Base-by-base conservation (phyloP, 2,113 vertebrate genomes). In the Pachyramphus minor region DNA sequence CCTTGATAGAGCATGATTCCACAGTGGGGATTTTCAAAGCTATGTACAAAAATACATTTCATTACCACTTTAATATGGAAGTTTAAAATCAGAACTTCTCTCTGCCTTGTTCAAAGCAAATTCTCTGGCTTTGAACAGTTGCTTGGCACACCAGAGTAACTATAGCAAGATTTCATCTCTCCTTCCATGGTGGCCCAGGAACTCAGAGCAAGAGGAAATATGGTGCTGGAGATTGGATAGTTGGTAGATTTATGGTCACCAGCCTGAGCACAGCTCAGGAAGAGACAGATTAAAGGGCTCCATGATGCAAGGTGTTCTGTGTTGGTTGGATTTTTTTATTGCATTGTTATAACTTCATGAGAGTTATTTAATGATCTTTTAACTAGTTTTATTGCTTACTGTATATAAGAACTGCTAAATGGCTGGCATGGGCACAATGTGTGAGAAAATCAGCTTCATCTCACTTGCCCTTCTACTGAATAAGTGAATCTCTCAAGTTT, bases 81-180 rank as follows among this genome's bases (percentile, higher is more conserved):
- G 89, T 95, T 93, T 93, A 81, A 92, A 93, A 93, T 91, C 82
- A 95, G 95, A 95, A 94, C 63, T 77, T 96, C 90, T 92, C 84
- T 91, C 95, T 76, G 53, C 69, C 84, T 90, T 88, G 83, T 96
- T 96, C 96, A 97, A 96, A 97, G 94, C 35, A 50, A 60, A 96
- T 81, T 69, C 55, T 92, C 39, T 50, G 59, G 93, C 91, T 96
- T 96, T 96, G 83, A 93, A 89, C 76, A 90, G 84, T 52, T 91
- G 55, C 76, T 87, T 84, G 80, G n/a, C 53, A 64, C 50, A 84
- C 44, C 49, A 69, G 2, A 82, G 64, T 12, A 20, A 77, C 28
- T 41, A 60, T 2, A 75, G 58, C 69, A 58, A 79, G 77, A 88
- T 84, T 95, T 25, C 22, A 3, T 25, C 44, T 44, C 47, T 75